Conservation (phyloP, 2,797 vertebrate genomes). For the Dendrocincla fuliginosa region DNA sequence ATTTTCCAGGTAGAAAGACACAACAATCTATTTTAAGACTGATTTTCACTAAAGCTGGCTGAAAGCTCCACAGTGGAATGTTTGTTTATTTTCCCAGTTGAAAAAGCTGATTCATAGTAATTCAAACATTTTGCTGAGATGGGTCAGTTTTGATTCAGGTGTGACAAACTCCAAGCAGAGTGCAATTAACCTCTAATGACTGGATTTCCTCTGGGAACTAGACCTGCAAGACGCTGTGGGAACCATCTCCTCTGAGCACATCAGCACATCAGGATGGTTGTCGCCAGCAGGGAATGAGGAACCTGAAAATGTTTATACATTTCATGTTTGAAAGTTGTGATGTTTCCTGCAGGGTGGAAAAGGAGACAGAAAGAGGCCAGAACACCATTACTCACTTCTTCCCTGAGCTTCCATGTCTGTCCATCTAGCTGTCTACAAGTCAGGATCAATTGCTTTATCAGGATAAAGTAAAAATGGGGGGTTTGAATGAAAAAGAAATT, state of each 20-base stretch:
- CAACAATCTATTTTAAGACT: slow-evolving; percentile 57
- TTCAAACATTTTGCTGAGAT: slow-evolving; percentile 25
- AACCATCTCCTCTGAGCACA: neutral
- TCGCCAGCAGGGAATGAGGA: neutral
- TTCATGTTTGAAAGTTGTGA: neutral
- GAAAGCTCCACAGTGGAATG: neutral
- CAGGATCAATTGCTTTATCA: neutral
- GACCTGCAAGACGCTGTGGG: neutral
- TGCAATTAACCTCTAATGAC: neutral
- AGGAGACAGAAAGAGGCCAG: neutral
- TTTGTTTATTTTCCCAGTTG: slow-evolving; percentile 19
- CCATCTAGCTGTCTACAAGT: neutral
- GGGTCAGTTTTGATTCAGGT: slow-evolving; percentile 17
- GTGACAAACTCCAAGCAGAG: neutral
- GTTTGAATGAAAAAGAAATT: neutral
- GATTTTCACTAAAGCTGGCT: slow-evolving; percentile 2
- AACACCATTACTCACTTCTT: neutral
- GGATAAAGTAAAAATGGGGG: neutral
- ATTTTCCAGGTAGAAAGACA: slow-evolving; percentile 63
- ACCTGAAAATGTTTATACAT: neutral
- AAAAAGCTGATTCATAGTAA: slow-evolving; percentile 44
- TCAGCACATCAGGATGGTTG: neutral
- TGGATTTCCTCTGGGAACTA: neutral
- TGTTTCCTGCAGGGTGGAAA: neutral
- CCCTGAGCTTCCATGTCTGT: neutral